phyloP scores from a whole-genome alignment of 1,140 invertebrate genomes.

The Tetranychus urticae region DNA sequence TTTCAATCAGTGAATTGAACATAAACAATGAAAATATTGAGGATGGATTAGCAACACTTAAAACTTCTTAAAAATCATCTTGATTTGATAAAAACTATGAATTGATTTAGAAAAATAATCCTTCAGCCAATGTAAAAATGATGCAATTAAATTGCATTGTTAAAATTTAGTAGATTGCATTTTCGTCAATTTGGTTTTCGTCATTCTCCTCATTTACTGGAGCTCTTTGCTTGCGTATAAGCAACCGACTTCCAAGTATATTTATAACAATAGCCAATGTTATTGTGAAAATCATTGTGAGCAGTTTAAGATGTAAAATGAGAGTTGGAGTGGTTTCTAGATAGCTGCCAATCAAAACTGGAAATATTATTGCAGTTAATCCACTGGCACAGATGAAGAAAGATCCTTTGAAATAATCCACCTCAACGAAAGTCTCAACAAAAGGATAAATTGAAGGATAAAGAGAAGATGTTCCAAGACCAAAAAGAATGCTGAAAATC shows the following conservation, averaged over 20 bases:
- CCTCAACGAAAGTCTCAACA: background rate
- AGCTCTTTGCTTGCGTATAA: too few relatives aligned
- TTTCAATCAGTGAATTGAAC: too few relatives aligned
- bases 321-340: background rate
- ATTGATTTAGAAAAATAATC: too few relatives aligned
- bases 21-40: too few relatives aligned
- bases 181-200: too few relatives aligned
- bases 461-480: background rate
- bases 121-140: too few relatives aligned
- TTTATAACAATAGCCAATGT: background rate
- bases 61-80: too few relatives aligned
- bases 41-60: too few relatives aligned
- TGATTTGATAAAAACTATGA: too few relatives aligned
- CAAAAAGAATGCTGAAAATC: background rate
- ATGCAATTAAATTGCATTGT: too few relatives aligned
- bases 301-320: background rate
- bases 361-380: background rate
- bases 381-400: background rate
- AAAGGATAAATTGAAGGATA: background rate
- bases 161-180: too few relatives aligned
- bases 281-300: background rate
- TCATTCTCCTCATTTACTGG: too few relatives aligned
- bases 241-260: background rate
- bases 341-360: background rate
- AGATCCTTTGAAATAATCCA: background rate